These are phyloP conservation scores for Tangara arthus DNA, from an alignment of 2,797 vertebrate genomes.

Conservation along the genomic window DNA sequence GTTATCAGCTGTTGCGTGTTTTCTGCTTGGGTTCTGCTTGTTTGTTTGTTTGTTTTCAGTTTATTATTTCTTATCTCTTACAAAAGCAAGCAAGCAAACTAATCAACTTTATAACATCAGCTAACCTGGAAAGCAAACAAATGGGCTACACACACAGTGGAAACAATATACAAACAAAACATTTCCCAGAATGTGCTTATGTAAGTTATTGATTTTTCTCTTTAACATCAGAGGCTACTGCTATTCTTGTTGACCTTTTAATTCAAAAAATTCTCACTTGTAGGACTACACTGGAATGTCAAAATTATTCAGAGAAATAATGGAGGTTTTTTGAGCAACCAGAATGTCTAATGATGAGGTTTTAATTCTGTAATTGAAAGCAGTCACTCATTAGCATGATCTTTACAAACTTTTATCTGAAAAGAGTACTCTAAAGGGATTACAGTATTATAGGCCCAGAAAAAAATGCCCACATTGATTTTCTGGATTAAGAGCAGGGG, in stretches of 20 bases:
- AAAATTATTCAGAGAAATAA: not conserved
- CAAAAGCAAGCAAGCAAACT: not conserved
- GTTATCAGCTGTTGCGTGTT: not conserved
- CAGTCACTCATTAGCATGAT: not conserved
- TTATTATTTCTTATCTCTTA: not conserved
- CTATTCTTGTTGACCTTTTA: not conserved
- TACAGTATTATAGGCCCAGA: not conserved
- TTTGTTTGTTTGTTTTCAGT: not conserved
- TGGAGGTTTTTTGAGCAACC: not conserved
- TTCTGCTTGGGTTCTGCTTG: not conserved
- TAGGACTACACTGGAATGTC: not conserved
- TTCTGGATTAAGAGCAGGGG: not conserved
- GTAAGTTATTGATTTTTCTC: not conserved
- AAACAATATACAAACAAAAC: not conserved
- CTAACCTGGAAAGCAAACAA: conserved; percentile 5
- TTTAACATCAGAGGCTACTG: not conserved
- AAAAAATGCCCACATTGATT: not conserved
- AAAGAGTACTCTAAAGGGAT: not conserved
- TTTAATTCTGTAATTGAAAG: not conserved
- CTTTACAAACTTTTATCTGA: not conserved
- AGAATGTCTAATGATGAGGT: not conserved
- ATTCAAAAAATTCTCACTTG: not conserved
- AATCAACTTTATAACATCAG: not conserved
- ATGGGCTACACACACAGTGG: not conserved
- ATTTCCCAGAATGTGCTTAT: not conserved